Base-by-base conservation (phyloP, 2,888 invertebrate genomes). In the Drosophila greeni region DNA sequence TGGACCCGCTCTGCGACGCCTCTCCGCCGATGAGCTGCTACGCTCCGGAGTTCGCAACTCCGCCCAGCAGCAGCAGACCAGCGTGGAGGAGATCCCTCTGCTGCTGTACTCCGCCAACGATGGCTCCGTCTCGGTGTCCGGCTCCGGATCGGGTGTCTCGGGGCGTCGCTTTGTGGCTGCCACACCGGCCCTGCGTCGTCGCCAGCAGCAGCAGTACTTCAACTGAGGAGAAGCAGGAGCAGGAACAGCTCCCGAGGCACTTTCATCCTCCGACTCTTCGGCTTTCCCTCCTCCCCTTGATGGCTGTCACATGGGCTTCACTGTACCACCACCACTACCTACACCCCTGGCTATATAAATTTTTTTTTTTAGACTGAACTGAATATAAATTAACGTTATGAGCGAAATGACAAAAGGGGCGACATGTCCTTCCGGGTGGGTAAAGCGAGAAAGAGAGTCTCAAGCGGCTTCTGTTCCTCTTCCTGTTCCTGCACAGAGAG, bases 351-450 rank as follows among this genome's bases (percentile, higher is more conserved):
- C 75, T 74, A 75, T 74, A 37, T 39, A 42, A 20, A 20, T 20
- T 24, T 81, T 62, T 81, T 81, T 78, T 70, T 83, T 76, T 83
- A 84, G 81, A 82, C 79, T 79, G 83, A 79, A 81, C 81, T 81
- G 81, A 81, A 80, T 81, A 84, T 83, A 81, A 81, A 81, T 83
- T 81, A 81, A 83, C 82, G 74, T 83, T 80, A 80, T 83, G 83
- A 80, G 76, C 64, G 60, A 76, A 79, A 79, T 81, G 83, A 82
- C 81, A 79, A 80, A 80, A 54, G 67, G 53, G 54, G 73, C 73
- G 76, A 72, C 65, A 70, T 73, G 74, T 78, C 79, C 45, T 57
- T 57, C 66, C 66, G 67, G 58, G 51, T 39, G 58, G 45, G 26
- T n/a, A n/a, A n/a, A n/a, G n/a, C n/a, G n/a, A n/a, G n/a, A n/a